Conservation (phyloP, 2,113 vertebrate genomes). For the Marcusenius ussheri region DNA sequence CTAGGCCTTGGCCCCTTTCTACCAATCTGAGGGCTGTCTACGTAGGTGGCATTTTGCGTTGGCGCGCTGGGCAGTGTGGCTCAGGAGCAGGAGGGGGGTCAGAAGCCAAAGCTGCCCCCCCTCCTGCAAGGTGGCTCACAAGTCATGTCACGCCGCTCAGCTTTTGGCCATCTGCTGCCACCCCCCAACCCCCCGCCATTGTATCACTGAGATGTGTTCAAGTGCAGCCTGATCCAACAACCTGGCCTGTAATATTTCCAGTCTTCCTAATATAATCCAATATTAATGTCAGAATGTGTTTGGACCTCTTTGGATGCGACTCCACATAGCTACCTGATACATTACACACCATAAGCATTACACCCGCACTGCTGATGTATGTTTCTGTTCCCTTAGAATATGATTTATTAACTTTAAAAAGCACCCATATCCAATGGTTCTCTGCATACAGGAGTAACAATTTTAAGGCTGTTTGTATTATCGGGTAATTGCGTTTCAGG, state of each 20-base stretch:
- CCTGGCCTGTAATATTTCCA: neutral
- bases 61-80: neutral
- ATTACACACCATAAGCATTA: neutral
- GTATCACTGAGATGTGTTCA: neutral
- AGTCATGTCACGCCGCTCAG: neutral
- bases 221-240: neutral
- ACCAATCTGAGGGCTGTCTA: neutral
- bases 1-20: neutral
- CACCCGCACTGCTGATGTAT: neutral
- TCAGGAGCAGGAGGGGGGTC: neutral
- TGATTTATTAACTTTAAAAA: neutral
- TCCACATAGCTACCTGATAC: neutral
- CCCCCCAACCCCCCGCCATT: neutral
- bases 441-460: conserved; percentile 24
- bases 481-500: conserved; percentile 10
- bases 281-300: neutral
- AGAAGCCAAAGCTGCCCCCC: neutral
- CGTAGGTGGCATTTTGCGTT: neutral
- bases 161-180: neutral
- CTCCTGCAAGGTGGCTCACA: neutral
- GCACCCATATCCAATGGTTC: conserved; percentile 4
- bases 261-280: neutral
- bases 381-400: neutral
- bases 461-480: conserved; percentile 6
- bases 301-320: neutral